Evolutionary conservation across 1,140 invertebrate genomes (phyloP).

Genomic region (Calycopis cecrops): DNA sequence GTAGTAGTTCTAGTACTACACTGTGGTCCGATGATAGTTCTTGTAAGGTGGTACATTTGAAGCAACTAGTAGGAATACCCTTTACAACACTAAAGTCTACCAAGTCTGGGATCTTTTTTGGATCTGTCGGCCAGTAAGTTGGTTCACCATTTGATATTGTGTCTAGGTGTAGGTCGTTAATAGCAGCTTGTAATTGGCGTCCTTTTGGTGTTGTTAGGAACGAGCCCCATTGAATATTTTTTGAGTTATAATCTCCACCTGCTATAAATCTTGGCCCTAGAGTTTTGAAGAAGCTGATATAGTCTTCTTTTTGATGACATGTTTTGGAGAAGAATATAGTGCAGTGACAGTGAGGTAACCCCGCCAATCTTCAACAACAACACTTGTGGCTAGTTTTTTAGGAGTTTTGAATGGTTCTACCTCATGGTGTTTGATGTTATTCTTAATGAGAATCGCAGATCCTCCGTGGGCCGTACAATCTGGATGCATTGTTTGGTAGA

Average conservation of each 20-base stretch:
- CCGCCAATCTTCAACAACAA: too few relatives aligned
- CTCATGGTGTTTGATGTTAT: too few relatives aligned
- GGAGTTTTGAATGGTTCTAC: neutral
- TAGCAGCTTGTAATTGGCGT: too few relatives aligned
- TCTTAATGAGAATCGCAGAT: too few relatives aligned
- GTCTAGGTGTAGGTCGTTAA: neutral
- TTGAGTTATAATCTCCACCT: too few relatives aligned
- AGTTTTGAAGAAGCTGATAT: too few relatives aligned
- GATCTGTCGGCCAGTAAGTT: conserved; percentile 29
- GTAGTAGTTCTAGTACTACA: neutral
- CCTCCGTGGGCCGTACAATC: too few relatives aligned
- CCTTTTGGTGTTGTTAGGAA: too few relatives aligned
- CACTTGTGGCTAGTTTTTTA: neutral
- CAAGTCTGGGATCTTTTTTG: conserved; percentile 25
- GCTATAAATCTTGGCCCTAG: too few relatives aligned
- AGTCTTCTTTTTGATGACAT: neutral
- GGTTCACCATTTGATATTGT: conserved; percentile 21
- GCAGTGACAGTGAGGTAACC: neutral
- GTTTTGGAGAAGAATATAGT: neutral
- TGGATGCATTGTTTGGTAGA: too few relatives aligned
- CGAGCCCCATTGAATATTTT: too few relatives aligned
- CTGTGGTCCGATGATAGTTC: neutral
- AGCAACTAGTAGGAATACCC: neutral
- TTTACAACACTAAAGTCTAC: conserved; percentile 26
- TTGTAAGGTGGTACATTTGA: neutral